Percentiles rank a stretch among this genome's conserved stretches.
These are phyloP conservation scores for Illadopsis cleaveri DNA, from an alignment of 2,113 vertebrate species.

Conservation along the genomic window DNA sequence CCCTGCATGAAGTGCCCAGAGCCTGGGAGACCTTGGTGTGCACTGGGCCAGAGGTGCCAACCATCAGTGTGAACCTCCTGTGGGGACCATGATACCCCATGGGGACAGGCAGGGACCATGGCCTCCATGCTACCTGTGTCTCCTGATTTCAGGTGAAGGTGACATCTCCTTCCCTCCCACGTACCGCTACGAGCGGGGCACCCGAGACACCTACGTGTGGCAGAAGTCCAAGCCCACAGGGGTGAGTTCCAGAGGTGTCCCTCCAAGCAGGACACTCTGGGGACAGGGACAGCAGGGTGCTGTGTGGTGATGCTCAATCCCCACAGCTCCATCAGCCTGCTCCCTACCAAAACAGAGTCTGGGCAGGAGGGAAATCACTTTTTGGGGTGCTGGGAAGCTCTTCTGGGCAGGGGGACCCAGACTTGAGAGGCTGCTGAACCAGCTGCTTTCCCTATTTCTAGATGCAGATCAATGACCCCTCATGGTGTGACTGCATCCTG, in stretches of 20 bases:
- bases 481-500: slow-evolving; percentile 87
- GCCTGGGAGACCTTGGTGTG: accelerated
- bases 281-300: accelerated
- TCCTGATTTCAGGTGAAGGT: slow-evolving; percentile 78
- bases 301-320: accelerated
- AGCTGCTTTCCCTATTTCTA: not conserved
- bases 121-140: accelerated
- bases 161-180: slow-evolving; percentile 89
- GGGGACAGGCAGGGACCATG: not conserved
- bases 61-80: accelerated
- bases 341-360: not conserved
- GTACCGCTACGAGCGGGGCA: slow-evolving; percentile 86
- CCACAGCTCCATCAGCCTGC: not conserved
- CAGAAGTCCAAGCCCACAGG: slow-evolving; percentile 89
- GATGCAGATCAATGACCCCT: slow-evolving; percentile 86
- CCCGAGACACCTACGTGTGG: slow-evolving; percentile 85
- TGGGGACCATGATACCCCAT: not conserved
- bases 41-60: accelerated
- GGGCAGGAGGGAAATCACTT: not conserved
- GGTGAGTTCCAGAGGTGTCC: slow-evolving; percentile 64
- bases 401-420: not conserved
- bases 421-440: accelerated
- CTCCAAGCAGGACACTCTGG: accelerated
- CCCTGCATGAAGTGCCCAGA: accelerated
- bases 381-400: not conserved